Base-by-base conservation (phyloP, 2,797 vertebrate genomes). In the Cercopithecus petaurista region DNA sequence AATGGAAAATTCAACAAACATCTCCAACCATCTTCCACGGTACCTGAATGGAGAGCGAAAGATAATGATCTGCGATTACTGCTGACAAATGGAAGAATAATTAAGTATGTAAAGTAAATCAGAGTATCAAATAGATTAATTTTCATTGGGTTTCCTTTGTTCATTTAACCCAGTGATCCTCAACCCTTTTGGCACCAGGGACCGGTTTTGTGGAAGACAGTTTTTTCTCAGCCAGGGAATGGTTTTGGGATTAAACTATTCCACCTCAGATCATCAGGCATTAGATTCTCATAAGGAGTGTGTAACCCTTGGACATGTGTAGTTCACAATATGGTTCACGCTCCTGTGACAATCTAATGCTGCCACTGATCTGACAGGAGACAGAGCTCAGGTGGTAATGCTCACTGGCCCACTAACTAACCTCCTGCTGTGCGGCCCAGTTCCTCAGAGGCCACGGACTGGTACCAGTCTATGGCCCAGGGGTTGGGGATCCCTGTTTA, bases 81-180 rank as follows among this genome's bases (percentile, higher is more conserved):
- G 97, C 98, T 99, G 98, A 99, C 99, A 97, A 99, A 99, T 96
- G 99, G 99, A 95, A 99, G 99, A 96, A 99, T 99, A 95, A 99
- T 99, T 98, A 99, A 99, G 99, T 99, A 99, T 12, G 96, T 95
- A 96, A 64, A 95, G 73, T 48, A 86, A 64, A 92, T 46, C 26
- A 85, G 1, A 28, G 19, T 73, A 19, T 48, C 81, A 26, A 22
- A 28, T 36, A 15, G 28, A 67, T 88, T 41, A 13, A 36, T 75
- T 89, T 84, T 52, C 48, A 41, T 4, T 75, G 59, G 46, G 8
- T 94, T 57, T 50, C 76, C 79, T 73, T 77, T 93, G 55, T 75
- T 95, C 17, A 43, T 70, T 30, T 52, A 72, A 72, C 64, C 33
- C 64, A 67, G 64, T 8, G 33, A 33, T 67, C 64, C 7, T 67